Conservation (phyloP, 2,113 vertebrate genomes). For the Columba livia region DNA sequence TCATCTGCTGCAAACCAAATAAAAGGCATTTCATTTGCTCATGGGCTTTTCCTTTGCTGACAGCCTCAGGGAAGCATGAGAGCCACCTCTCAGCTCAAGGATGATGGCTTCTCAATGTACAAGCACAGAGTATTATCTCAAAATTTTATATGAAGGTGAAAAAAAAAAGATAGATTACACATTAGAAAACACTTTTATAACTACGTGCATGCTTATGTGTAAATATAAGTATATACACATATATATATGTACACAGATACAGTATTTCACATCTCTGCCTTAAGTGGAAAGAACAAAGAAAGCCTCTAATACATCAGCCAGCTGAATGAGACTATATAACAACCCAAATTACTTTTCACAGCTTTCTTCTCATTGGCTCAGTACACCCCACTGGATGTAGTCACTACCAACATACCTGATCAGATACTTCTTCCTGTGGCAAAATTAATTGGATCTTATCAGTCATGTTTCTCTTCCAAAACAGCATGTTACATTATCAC, state of each 20-base stretch:
- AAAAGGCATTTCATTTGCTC: background rate
- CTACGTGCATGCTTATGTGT: background rate
- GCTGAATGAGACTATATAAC: background rate
- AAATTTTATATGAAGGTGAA: background rate
- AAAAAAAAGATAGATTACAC: background rate
- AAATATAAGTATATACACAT: background rate
- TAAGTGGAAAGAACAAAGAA: background rate
- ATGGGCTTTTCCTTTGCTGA: background rate
- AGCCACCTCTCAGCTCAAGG: background rate
- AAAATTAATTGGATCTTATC: background rate
- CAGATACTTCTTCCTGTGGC: background rate
- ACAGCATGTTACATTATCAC: background rate
- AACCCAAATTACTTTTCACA: background rate
- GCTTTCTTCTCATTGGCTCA: background rate
- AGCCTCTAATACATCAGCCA: background rate
- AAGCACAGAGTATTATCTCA: background rate
- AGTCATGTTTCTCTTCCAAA: background rate
- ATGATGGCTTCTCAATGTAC: background rate
- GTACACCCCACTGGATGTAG: background rate
- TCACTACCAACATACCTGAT: background rate
- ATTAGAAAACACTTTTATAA: background rate
- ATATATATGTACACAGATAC: rapidly evolving
- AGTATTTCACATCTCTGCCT: background rate
- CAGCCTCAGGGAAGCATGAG: background rate
- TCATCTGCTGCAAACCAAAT: background rate